Conservation (phyloP, 2,797 vertebrate species). For the Sebastiscus tertius region DNA sequence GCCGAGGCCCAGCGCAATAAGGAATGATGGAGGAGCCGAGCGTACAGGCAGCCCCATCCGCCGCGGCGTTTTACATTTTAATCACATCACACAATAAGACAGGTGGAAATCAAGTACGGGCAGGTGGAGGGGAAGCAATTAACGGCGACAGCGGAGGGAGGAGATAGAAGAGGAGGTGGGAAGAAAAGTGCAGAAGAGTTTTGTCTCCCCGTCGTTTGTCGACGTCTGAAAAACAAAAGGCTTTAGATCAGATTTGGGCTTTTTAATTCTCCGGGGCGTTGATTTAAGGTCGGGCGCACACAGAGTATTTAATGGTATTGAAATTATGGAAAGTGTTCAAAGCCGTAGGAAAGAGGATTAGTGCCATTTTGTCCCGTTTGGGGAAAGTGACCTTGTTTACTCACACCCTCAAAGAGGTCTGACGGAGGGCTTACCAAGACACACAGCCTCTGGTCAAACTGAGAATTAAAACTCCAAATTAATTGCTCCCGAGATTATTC, state of each 20-base stretch:
- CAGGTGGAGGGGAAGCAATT: conserved; percentile 69
- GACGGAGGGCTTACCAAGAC: neutral
- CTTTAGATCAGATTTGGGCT: conserved; percentile 29
- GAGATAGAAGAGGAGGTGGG: conserved; percentile 9
- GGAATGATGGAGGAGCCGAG: conserved; percentile 72
- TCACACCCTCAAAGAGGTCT: conserved; percentile 15
- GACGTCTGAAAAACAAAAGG: neutral
- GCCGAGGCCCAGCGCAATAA: conserved; percentile 73
- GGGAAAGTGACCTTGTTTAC: conserved; percentile 56
- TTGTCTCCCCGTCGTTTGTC: conserved; percentile 15
- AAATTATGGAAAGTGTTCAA: conserved; percentile 60
- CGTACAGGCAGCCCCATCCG: conserved; percentile 47
- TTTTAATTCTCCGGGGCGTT: conserved; percentile 31
- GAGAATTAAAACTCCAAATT: conserved; percentile 15
- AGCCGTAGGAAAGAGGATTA: conserved; percentile 60
- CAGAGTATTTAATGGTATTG: conserved; percentile 41
- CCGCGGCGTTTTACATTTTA: conserved; percentile 78
- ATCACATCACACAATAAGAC: conserved; percentile 79
- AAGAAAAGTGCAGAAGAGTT: neutral
- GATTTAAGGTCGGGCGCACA: conserved; percentile 45
- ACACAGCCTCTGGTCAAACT: conserved; percentile 13
- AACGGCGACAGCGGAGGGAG: conserved; percentile 44
- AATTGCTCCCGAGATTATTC: conserved; percentile 32
- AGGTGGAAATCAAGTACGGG: conserved; percentile 64
- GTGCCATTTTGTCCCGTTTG: conserved; percentile 17